Base-by-base conservation (phyloP, 2,113 vertebrate genomes). In the Sylvilagus bachmani region DNA sequence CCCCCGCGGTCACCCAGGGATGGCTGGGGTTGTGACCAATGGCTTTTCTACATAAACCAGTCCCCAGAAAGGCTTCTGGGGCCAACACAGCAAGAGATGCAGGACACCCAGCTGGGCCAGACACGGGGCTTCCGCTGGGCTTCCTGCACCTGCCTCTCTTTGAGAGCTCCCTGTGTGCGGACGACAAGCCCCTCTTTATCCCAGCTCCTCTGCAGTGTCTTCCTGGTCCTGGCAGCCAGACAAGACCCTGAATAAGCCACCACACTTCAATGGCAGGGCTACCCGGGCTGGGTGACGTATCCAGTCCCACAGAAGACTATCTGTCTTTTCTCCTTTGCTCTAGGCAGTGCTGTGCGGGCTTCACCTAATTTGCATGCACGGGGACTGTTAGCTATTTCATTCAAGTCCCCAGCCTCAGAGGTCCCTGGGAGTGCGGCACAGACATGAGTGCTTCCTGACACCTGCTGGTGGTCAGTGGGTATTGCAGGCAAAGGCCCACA, bases 131-230 rank as follows among this genome's bases (percentile, higher is more conserved):
- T 92, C 85, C 1, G 14, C 36, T 53, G 31, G 1, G 12, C 88
- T 96, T 95, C 95, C 96, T 94, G 88, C 84, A 92, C 95, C 94
- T 96, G 96, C 78, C 74, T 36, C 11, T 79, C 67, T 93, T 55
- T 95, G 86, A 96, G 88, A 88, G 85, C 51, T n/a, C 62, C n/a
- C 73, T 95, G 78, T 97, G 85, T 95, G 64, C 49, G 24, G 78
- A 92, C 64, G 78, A 97, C 94, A 97, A 95, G 58, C 58, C 51
- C 25, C 55, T 67, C 95, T 97, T 97, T 97, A 95, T 97, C 14
- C 27, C 64, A 70, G 58, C 31, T 51, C n/a, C 51, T 96, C 92
- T 66, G 81, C 87, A 95, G 82, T 22, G 73, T 6, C 9, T 66
- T 95, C 81, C 91, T 82, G 89, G 86, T 88, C 69, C 79, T 97